Conservation (phyloP, 64 coral and sea anemone genomes). For the Montipora sp. region DNA sequence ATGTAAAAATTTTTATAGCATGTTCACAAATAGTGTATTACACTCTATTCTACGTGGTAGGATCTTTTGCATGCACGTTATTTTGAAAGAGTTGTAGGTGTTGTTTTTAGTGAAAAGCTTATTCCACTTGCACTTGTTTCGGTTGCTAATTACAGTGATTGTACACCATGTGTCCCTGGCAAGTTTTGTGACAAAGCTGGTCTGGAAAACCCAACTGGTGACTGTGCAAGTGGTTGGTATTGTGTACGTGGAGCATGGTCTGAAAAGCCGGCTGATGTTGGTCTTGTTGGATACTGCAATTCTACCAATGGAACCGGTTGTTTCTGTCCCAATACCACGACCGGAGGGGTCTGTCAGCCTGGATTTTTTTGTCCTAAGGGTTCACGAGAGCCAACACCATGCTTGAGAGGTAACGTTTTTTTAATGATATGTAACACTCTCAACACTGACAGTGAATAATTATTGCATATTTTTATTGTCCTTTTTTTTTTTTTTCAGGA, state of each 20-base stretch:
- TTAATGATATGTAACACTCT: not conserved
- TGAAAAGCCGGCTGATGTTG: constrained; percentile 70
- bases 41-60: no score
- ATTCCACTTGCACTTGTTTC: not conserved
- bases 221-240: constrained; percentile 88
- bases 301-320: constrained; percentile 64
- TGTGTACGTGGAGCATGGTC: constrained; percentile 87
- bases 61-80: no score
- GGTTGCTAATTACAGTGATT: constrained; percentile 67
- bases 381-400: constrained; percentile 80
- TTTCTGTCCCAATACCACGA: constrained; percentile 91
- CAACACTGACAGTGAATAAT: no score
- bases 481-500: constrained; percentile 44
- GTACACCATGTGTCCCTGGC: constrained; percentile 89
- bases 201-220: constrained; percentile 62
- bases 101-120: no score
- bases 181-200: constrained; percentile 87
- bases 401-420: constrained; percentile 69
- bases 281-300: constrained; percentile 81
- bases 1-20: no score
- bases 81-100: no score
- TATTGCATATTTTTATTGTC: not conserved
- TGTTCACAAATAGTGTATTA: no score
- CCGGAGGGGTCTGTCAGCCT: constrained; percentile 85
- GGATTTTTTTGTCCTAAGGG: constrained; percentile 89